Conservation (phyloP, 2,888 invertebrate genomes). For the Gisinianus flammeolus region DNA sequence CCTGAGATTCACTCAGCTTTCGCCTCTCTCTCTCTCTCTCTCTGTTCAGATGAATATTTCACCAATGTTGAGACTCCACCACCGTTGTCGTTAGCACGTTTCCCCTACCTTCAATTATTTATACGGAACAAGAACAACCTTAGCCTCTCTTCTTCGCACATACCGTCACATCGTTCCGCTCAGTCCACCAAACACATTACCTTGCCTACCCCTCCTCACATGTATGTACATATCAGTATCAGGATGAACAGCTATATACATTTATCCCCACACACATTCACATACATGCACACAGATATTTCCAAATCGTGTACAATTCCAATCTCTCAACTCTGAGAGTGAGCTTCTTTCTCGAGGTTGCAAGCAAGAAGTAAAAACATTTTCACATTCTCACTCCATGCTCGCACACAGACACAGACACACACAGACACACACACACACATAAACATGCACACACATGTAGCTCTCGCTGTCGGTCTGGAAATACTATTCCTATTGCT, state of each 20-base stretch:
- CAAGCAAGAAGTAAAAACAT: background rate
- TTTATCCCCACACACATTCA: no score
- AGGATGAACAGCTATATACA: background rate
- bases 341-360: background rate
- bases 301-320: conserved; percentile 4
- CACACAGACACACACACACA: background rate
- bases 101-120: conserved; percentile 52
- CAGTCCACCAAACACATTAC: background rate
- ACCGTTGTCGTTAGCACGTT: conserved; percentile 47
- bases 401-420: background rate
- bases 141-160: background rate
- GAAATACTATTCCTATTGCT: background rate
- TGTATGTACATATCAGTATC: background rate
- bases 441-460: background rate
- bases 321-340: conserved; percentile 4
- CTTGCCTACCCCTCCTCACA: background rate
- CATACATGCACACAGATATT: background rate
- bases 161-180: conserved; percentile 6
- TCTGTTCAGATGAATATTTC: conserved; percentile 47
- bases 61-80: conserved; percentile 24
- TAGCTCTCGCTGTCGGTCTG: background rate
- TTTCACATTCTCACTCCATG: no score
- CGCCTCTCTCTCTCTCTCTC: background rate
- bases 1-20: conserved; percentile 44
- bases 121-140: conserved; percentile 33